Evolutionary conservation across 37 sponge, comb jelly and placozoan genomes (phyloP).

Genomic region (Theonella swinhoei): DNA sequence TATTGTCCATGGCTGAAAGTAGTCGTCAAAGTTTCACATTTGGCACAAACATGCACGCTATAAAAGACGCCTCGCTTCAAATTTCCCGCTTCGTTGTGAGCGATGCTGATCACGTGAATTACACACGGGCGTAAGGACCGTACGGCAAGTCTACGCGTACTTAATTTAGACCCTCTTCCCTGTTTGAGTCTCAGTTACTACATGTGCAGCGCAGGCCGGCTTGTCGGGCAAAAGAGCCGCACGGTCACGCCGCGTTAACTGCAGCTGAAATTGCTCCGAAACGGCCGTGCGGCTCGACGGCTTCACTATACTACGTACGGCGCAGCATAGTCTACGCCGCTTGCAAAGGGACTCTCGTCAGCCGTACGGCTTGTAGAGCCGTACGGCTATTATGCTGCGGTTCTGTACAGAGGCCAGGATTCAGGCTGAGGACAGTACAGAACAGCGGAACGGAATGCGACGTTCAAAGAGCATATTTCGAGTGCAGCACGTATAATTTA

Average conservation of each 20-base stretch:
- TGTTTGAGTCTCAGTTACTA: no score
- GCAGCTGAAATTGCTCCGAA: background rate
- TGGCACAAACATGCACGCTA: no score
- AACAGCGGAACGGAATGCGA: background rate
- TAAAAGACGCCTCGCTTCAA: no score
- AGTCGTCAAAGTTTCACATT: no score
- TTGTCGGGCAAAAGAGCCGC: background rate
- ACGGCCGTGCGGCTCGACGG: background rate
- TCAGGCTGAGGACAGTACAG: background rate
- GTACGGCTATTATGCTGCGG: background rate
- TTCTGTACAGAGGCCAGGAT: background rate
- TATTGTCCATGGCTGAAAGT: no score
- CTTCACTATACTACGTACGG: no score
- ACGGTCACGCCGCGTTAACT: background rate
- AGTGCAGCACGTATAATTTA: slow-evolving; percentile 18
- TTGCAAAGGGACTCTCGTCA: background rate
- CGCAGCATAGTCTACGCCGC: background rate
- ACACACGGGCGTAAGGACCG: background rate
- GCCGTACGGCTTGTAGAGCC: background rate
- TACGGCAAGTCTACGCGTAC: no score
- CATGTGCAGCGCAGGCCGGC: background rate
- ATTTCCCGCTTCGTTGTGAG: background rate
- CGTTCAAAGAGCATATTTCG: background rate
- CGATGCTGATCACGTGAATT: no score
- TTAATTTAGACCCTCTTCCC: no score